Conservation (phyloP, 2,797 vertebrate genomes). For the Babyrousa celebensis region DNA sequence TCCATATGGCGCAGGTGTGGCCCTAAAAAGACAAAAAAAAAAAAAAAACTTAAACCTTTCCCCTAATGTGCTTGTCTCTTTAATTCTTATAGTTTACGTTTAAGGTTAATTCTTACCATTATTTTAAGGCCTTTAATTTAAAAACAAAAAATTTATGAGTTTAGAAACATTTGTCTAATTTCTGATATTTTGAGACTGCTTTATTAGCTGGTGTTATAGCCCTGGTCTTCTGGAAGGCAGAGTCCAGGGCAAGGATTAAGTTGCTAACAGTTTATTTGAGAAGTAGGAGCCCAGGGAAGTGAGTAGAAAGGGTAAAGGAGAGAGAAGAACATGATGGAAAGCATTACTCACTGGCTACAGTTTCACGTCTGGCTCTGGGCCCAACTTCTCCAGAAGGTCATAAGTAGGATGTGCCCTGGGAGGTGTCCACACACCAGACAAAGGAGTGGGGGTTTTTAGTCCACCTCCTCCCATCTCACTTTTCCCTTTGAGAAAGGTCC, state of each 20-base stretch:
- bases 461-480: neutral
- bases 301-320: neutral
- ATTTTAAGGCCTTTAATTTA: neutral
- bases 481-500: neutral
- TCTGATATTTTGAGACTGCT: slow-evolving; percentile 22
- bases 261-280: neutral
- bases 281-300: neutral
- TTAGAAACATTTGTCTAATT: slow-evolving; percentile 32
- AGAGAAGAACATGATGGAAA: neutral
- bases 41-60: neutral
- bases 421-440: neutral
- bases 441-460: neutral
- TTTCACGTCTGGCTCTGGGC: neutral
- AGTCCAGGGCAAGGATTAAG: neutral
- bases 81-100: neutral
- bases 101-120: slow-evolving; percentile 2
- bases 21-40: too few relatives aligned
- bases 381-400: neutral
- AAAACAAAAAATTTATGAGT: neutral
- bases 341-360: too few relatives aligned
- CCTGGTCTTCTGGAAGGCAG: slow-evolving; percentile 2
- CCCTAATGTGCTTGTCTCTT: neutral
- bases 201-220: neutral
- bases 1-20: too few relatives aligned
- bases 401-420: neutral